Base-by-base conservation (phyloP, 2,888 invertebrate genomes). In the Tenodera sinensis region DNA sequence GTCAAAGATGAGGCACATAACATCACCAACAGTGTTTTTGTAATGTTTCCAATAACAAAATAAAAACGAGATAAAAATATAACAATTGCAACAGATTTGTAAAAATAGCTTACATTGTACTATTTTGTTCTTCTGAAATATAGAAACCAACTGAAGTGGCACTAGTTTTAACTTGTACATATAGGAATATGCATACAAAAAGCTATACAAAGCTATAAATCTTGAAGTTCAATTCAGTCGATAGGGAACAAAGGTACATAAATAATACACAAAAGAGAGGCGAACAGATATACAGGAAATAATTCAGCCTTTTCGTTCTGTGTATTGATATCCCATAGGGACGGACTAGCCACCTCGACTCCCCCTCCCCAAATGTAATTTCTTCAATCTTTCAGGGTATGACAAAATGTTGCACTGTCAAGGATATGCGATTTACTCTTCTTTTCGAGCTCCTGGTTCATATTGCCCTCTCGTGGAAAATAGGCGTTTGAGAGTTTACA, bases 341-440 rank as follows among this genome's bases (percentile, higher is more conserved):
- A n/a, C n/a, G n/a, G n/a, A n/a, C n/a, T n/a, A 20, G 14, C 14
- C 15, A 2, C 1, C 4, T 0, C 0, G 0, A 71, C 20, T 3
- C 20, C 54, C 54, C 3, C 0, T 0, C 54, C 3, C 12, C 42
- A 42, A 0, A 42, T 20, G 20, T 15, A 15, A 71, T 71, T 71
- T 20, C 6, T 71, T 9, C 54, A 71, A 71, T 71, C 0, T 54
- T 54, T 20, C 54, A 54, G 2, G 7, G 34, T n/a, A 34, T 7
- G 34, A 34, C 30, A 30, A 30, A 30, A 30, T 30, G 4, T 30
- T 30, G 30, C 2, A 30, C 30, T 30, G 30, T 30, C 30, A 30
- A 30, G 30, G 4, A 30, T 4, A 34, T 34, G 34, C 7, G 3
- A 7, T 6, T 7, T 34, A 34, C 34, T 34, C 34, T 3, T 34